phyloP scores from a whole-genome alignment of 2,113 vertebrate species.

The Felis chaus region DNA sequence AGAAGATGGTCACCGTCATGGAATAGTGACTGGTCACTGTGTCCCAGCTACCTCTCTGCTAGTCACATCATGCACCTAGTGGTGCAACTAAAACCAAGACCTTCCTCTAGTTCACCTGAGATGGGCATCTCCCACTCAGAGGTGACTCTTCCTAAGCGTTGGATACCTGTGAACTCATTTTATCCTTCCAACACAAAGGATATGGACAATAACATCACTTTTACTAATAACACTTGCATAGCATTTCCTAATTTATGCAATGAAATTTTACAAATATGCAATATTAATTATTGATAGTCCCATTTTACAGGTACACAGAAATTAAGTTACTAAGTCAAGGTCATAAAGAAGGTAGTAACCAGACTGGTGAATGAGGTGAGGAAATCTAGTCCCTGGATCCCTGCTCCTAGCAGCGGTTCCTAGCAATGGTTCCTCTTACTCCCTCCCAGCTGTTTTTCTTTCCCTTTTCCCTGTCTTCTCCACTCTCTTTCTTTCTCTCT shows the following conservation, averaged over 20 bases:
- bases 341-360: too few species aligned
- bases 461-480: rapidly evolving
- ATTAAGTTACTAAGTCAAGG: background rate
- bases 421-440: too few species aligned
- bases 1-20: background rate
- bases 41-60: background rate
- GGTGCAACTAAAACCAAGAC: background rate
- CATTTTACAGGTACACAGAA: background rate
- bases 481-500: background rate
- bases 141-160: background rate
- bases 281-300: background rate
- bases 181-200: background rate
- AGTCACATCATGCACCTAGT: background rate
- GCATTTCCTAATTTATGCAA: background rate
- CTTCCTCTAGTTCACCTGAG: background rate
- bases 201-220: background rate
- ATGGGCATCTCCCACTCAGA: too few species aligned
- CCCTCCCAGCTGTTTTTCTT: background rate
- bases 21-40: too few species aligned
- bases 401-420: too few species aligned
- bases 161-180: background rate
- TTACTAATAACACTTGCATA: background rate
- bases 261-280: background rate
- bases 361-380: rapidly evolving
- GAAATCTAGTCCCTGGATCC: background rate